Conservation (phyloP, 2,888 invertebrate species). For the Steromphala cineraria region DNA sequence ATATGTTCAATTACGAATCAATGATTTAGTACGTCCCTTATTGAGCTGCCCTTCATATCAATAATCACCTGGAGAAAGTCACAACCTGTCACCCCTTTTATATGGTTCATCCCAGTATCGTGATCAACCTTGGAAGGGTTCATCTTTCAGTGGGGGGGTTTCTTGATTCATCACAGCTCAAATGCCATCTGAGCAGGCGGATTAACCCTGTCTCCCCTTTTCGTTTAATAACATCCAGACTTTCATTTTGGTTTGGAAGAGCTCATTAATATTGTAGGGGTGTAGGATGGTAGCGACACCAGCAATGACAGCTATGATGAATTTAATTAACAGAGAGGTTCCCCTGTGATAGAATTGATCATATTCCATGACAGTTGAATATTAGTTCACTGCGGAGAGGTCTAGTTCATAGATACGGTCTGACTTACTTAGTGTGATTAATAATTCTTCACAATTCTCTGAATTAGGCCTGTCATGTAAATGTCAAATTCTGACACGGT, state of each 20-base stretch:
- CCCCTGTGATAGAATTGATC: neutral
- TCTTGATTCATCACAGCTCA: neutral
- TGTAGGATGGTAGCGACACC: neutral
- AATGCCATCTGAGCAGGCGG: neutral
- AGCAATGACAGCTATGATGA: slow-evolving; percentile 9
- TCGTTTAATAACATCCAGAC: too few species aligned
- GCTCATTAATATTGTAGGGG: too few species aligned
- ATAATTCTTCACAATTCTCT: neutral
- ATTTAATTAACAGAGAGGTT: slow-evolving; percentile 10
- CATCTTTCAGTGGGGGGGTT: neutral
- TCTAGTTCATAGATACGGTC: too few species aligned
- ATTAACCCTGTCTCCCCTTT: too few species aligned
- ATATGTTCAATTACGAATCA: neutral
- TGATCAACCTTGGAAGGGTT: neutral
- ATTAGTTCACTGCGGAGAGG: too few species aligned
- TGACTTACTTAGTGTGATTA: neutral
- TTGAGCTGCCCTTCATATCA: neutral
- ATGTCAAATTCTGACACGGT: neutral
- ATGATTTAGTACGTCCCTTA: neutral
- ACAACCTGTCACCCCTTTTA: neutral
- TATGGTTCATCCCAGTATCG: neutral
- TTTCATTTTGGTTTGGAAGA: too few species aligned
- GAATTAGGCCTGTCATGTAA: neutral
- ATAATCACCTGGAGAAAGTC: neutral
- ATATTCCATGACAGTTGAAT: neutral